Evolutionary conservation across 1,140 invertebrate species (phyloP).

Genomic region (Copidosoma floridanum): DNA sequence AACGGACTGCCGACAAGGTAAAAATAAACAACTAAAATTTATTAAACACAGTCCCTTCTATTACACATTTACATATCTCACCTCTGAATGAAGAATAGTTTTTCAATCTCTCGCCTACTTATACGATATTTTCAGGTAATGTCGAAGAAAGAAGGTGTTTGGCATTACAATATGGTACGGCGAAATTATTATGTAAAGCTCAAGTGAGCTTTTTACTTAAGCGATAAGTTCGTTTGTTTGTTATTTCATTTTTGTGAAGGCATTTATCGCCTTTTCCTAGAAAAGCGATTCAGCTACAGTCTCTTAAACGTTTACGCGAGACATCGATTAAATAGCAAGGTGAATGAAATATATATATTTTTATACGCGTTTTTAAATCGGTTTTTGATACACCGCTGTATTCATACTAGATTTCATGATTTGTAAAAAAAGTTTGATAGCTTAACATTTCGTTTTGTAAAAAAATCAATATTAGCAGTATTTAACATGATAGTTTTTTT

Average conservation of each 20-base stretch:
- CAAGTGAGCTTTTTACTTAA: not conserved
- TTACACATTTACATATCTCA: conserved; percentile 14
- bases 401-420: too few relatives aligned
- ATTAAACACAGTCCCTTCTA: conserved; percentile 8
- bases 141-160: not conserved
- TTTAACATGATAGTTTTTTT: too few relatives aligned
- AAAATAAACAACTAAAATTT: too few relatives aligned
- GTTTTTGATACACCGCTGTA: too few relatives aligned
- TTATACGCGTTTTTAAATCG: too few relatives aligned
- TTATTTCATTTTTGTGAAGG: conserved; percentile 6
- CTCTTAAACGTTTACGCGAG: conserved; percentile 9
- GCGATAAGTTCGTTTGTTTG: not conserved
- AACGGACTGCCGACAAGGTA: not conserved
- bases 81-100: conserved; percentile 7
- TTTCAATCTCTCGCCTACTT: conserved; percentile 5
- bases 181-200: conserved; percentile 10
- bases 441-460: too few relatives aligned
- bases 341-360: too few relatives aligned
- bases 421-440: too few relatives aligned
- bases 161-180: not conserved
- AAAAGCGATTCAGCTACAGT: conserved; percentile 17
- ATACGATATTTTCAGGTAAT: not conserved
- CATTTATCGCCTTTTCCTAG: conserved; percentile 8
- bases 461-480: too few relatives aligned
- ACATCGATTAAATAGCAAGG: conserved; percentile 1